A percentile compares a stretch with the other conserved stretches of the same genome.
phyloP scores from a whole-genome alignment of 2,888 invertebrate genomes.

The Mythimna vitellina region DNA sequence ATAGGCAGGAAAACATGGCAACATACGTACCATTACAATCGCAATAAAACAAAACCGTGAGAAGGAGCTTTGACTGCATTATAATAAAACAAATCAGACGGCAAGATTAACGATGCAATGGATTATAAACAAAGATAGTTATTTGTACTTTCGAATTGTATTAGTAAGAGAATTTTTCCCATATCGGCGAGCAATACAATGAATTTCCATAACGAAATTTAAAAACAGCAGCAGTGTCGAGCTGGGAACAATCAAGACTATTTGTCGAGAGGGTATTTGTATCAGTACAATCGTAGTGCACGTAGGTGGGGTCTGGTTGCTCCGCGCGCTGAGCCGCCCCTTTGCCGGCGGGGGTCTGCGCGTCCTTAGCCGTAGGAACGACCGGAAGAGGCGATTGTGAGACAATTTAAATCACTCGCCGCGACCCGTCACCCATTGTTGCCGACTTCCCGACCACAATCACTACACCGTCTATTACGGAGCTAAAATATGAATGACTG shows the following conservation, averaged over 20 bases:
- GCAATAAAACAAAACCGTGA: slow-evolving; percentile 66
- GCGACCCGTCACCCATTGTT: slow-evolving; percentile 79
- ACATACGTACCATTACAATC: slow-evolving; percentile 35
- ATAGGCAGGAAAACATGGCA: slow-evolving; percentile 38
- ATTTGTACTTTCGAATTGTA: slow-evolving; percentile 56
- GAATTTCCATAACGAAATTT: slow-evolving; percentile 59
- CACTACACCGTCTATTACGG: slow-evolving; percentile 61
- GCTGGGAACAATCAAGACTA: slow-evolving; percentile 65
- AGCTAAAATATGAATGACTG: slow-evolving; percentile 65
- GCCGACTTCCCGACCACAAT: slow-evolving; percentile 79
- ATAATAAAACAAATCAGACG: slow-evolving; percentile 53
- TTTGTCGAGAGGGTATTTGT: slow-evolving; percentile 68
- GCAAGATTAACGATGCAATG: slow-evolving; percentile 59
- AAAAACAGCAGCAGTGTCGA: slow-evolving; percentile 58
- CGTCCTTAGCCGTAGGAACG: slow-evolving; percentile 72
- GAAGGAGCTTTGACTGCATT: slow-evolving; percentile 56
- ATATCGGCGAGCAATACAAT: slow-evolving; percentile 50
- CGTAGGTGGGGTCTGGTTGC: slow-evolving; percentile 56
- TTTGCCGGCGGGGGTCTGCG: slow-evolving; percentile 65
- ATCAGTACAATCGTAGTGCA: slow-evolving; percentile 62
- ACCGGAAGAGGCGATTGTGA: slow-evolving; percentile 86
- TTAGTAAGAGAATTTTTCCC: slow-evolving; percentile 60
- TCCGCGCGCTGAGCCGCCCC: slow-evolving; percentile 55
- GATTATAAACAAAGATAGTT: slow-evolving; percentile 54
- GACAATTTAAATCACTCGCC: slow-evolving; percentile 86